Conservation (phyloP, 2,113 vertebrate genomes). For the Suricata suricatta region DNA sequence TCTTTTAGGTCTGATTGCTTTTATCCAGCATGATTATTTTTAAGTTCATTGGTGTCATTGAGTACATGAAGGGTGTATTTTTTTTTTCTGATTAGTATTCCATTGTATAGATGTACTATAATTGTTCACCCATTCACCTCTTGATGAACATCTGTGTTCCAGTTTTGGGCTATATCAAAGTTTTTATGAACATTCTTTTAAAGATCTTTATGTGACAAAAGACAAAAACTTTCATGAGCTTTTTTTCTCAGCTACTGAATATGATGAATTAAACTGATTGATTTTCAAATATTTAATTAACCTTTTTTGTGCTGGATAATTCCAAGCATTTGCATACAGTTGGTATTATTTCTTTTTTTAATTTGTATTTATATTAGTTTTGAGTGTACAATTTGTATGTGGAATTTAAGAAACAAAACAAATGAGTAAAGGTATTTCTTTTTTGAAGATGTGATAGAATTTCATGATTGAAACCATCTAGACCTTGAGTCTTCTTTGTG, state of each 20-base stretch:
- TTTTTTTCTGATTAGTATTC: not conserved
- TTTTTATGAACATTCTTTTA: not conserved
- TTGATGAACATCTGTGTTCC: not conserved
- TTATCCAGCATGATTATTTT: not conserved
- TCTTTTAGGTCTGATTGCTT: not conserved
- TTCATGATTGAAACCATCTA: not conserved
- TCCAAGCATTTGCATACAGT: not conserved
- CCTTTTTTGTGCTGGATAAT: not conserved
- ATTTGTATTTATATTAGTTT: not conserved
- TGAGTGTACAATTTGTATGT: not conserved
- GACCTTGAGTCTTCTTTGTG: not conserved
- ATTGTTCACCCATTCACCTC: not conserved
- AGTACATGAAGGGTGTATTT: not conserved
- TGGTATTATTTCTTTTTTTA: not conserved
- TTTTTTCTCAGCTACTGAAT: not conserved
- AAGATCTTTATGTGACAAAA: not conserved
- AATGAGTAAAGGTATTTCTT: not conserved
- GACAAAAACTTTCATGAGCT: not conserved
- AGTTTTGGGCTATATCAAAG: not conserved
- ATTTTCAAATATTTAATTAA: not conserved
- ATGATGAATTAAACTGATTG: not conserved
- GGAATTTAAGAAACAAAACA: not conserved
- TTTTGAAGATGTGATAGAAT: not conserved
- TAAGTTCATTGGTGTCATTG: not conserved
- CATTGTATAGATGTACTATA: not conserved